These are phyloP conservation scores for Rhyacophila evoluta DNA, from an alignment of 2,888 invertebrate species.

Conservation along the genomic window DNA sequence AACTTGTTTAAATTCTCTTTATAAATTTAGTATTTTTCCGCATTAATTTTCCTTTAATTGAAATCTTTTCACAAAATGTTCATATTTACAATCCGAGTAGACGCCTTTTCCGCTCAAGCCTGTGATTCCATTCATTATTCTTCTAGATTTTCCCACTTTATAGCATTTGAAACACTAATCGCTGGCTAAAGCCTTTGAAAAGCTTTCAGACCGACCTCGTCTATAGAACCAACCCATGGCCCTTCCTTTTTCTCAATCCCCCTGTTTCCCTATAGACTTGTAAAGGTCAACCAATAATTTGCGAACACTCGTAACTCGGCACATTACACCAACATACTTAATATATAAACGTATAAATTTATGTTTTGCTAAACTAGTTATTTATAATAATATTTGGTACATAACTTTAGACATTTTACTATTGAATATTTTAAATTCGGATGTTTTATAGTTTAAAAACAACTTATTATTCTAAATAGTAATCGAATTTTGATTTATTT, in stretches of 20 bases:
- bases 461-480: too few species aligned
- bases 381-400: too few species aligned
- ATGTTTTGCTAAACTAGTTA: too few species aligned
- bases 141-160: conserved; percentile 51
- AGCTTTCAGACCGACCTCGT: conserved; percentile 41
- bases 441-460: too few species aligned
- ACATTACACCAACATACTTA: too few species aligned
- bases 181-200: conserved; percentile 50
- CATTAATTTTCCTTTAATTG: not conserved
- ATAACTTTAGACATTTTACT: too few species aligned
- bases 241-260: conserved; percentile 1
- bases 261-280: conserved; percentile 23
- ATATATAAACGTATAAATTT: too few species aligned
- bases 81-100: conserved; percentile 15
- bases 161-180: conserved; percentile 53
- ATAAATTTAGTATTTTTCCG: not conserved
- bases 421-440: too few species aligned
- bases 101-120: conserved; percentile 26
- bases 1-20: not conserved
- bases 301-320: not conserved
- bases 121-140: conserved; percentile 47
- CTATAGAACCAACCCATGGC: conserved; percentile 28
- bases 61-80: conserved; percentile 11
- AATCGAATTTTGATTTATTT: too few species aligned
- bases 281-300: not conserved